A percentile compares a stretch with the other conserved stretches of the same genome.
phyloP scores from a whole-genome alignment of 2,888 invertebrate genomes.

The Ectemnius continuus region DNA sequence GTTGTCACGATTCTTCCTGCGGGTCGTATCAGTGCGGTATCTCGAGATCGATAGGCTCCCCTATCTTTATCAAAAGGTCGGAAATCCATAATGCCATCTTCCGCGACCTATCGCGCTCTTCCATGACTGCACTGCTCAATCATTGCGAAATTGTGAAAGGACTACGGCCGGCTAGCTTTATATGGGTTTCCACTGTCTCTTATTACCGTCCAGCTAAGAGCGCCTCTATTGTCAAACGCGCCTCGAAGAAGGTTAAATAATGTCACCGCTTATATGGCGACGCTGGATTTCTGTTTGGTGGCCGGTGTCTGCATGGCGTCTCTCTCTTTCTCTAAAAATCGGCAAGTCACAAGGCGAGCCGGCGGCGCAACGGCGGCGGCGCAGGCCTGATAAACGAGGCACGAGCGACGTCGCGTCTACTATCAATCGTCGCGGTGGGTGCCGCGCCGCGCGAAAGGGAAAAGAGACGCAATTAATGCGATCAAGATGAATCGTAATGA shows the following conservation, averaged over 20 bases:
- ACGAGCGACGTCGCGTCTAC: constrained; percentile 22
- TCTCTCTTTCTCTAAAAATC: constrained; percentile 5
- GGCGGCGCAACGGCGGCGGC: no score
- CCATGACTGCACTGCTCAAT: constrained; percentile 45
- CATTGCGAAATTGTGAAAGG: constrained; percentile 57
- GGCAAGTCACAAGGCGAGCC: neutral
- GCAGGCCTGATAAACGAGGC: constrained; percentile 14
- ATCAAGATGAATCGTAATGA: constrained; percentile 47
- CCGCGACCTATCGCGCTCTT: constrained; percentile 44
- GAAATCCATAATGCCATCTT: constrained; percentile 50
- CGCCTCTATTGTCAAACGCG: constrained; percentile 47
- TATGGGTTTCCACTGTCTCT: constrained; percentile 47
- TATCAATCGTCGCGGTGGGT: constrained; percentile 19
- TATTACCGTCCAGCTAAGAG: constrained; percentile 40
- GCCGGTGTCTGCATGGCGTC: constrained; percentile 16
- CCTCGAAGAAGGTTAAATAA: constrained; percentile 46
- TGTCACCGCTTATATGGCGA: constrained; percentile 48
- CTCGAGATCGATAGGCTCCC: constrained; percentile 43
- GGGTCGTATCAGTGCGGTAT: constrained; percentile 1
- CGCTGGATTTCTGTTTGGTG: constrained; percentile 31
- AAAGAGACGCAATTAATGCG: constrained; percentile 43
- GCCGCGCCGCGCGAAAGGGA: constrained; percentile 3
- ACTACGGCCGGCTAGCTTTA: constrained; percentile 42
- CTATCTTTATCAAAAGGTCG: constrained; percentile 43
- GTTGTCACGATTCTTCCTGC: neutral